These are phyloP conservation scores for Craseonycteris thonglongyai DNA, from an alignment of 2,113 vertebrate species.

Conservation along the genomic window DNA sequence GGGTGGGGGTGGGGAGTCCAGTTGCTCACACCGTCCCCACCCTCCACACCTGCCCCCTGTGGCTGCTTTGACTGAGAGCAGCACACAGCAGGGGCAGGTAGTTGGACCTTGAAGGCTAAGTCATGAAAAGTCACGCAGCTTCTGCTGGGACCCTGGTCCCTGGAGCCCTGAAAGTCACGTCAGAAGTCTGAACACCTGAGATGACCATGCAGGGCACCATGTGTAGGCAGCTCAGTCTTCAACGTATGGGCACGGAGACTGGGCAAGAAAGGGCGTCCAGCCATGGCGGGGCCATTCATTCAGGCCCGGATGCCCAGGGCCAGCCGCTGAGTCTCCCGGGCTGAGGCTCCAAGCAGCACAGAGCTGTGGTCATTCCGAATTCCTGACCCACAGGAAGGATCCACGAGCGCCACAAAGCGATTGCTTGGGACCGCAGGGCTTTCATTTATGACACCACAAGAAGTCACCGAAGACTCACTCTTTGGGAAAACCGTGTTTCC, in stretches of 20 bases:
- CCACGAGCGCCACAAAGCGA: neutral
- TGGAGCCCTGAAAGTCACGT: neutral
- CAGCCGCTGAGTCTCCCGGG: neutral
- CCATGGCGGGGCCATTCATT: neutral
- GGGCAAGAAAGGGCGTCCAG: neutral
- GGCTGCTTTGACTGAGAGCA: neutral
- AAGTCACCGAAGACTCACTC: neutral
- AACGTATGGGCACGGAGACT: neutral
- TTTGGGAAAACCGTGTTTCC: neutral
- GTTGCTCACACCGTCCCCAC: rapidly evolving
- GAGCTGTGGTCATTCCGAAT: neutral
- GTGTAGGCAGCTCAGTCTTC: rapidly evolving
- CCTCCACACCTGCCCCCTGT: rapidly evolving
- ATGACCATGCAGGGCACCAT: neutral
- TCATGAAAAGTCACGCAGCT: neutral
- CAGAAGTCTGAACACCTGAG: neutral
- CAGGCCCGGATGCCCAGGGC: neutral
- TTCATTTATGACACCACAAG: neutral
- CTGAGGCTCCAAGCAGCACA: neutral
- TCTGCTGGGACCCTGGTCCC: neutral
- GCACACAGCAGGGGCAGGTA: neutral
- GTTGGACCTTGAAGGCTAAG: neutral
- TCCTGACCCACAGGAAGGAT: neutral
- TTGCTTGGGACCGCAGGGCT: neutral
- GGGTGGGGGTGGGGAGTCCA: neutral